Evolutionary conservation across 2,888 invertebrate species (phyloP), one percentile per base, ranked within the genome.

Genomic region (Amphipoea oculea): DNA sequence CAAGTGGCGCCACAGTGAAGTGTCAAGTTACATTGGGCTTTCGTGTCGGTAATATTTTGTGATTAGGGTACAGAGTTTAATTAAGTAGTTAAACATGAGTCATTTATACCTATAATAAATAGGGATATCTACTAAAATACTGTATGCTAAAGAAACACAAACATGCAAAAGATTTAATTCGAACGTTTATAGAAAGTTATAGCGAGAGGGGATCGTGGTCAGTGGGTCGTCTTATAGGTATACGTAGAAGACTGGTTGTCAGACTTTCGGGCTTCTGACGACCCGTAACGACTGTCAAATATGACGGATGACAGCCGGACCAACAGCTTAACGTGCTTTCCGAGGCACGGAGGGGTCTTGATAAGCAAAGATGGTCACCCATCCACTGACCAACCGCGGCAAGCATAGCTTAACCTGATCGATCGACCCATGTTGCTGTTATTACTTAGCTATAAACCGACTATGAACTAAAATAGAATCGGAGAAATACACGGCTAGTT

Each of bases 381-480:
- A 48, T 12, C 45, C 45, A 12, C 45, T 0, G 3, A 48, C 4
- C 12, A 12, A 45, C 45, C 45, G 12, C 12, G 45, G 12, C 45
- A 48, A 48, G 45, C 45, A 12, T 12, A 48, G 45, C 45, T 12
- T 4, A 48, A 48, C 45, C 45, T 48, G 45, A 45, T 45, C 11
- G 45, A 11, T 45, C 11, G 45, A 11, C 45, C 45, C 45, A 0
- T 48, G 45, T 0, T 0, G 45, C 45, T 48, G 12, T 48, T 48
- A 48, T 12, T 48, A 12, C 12, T 48, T 48, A 48, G 45, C 40
- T 60, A 66, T 29, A 57, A 62, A 73, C 29, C 36, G 14, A 57
- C 7, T 29, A 14, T 11, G 11, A 14, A 40, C 23, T 45, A 63
- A 78, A 78, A 83, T 73, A 66, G 62, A 74, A 42, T 36, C 14